Conservation (phyloP, 2,113 vertebrate genomes). For the Cygnus buccinator region DNA sequence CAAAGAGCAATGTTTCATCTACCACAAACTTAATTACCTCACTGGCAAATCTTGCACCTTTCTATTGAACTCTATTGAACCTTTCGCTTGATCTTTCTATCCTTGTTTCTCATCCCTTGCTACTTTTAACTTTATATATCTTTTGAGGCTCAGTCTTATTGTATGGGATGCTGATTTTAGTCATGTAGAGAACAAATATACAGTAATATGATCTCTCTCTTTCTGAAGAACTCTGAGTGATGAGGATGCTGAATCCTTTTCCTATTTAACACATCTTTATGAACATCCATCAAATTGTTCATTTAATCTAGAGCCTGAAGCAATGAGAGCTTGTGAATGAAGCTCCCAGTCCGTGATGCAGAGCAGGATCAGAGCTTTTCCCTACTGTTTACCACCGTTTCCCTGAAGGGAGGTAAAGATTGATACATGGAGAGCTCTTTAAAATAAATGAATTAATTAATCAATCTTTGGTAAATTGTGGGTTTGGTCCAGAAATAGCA, state of each 20-base stretch:
- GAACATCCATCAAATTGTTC: constrained; percentile 7
- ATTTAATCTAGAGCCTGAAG: constrained; percentile 4
- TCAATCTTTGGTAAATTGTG: not conserved
- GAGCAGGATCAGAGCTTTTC: not conserved
- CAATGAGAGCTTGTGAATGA: constrained; percentile 13
- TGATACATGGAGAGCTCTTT: not conserved
- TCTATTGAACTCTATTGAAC: not conserved
- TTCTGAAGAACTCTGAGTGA: not conserved
- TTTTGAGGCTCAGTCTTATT: not conserved
- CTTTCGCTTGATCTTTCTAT: not conserved
- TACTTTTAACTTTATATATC: fast-evolving
- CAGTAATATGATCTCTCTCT: not conserved
- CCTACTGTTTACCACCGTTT: not conserved
- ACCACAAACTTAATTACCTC: not conserved
- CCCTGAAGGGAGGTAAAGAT: not conserved
- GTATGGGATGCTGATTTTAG: not conserved
- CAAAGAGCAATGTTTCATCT: not conserved
- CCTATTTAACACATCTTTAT: not conserved
- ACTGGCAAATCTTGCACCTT: not conserved
- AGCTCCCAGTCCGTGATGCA: not conserved
- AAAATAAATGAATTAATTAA: not conserved
- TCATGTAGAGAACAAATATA: not conserved
- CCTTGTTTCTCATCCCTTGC: not conserved
- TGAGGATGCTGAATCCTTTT: not conserved
- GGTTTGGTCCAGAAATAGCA: not conserved